These are phyloP conservation scores for Dicycla oo DNA, from an alignment of 2,888 invertebrate genomes.

Conservation along the genomic window DNA sequence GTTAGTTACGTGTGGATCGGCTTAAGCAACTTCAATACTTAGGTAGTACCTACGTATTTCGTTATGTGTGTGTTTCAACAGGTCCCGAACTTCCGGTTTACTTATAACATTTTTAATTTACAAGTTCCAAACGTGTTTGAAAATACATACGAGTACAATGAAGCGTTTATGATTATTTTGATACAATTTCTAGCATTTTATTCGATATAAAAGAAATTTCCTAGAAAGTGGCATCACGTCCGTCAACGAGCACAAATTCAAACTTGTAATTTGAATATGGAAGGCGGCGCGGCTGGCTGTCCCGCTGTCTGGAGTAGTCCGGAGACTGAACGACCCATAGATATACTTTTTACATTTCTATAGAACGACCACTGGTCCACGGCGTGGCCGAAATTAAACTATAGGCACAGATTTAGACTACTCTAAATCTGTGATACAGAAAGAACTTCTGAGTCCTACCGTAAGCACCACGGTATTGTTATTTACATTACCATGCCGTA, in stretches of 20 bases:
- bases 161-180: neutral
- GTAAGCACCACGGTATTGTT: no score
- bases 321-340: slow-evolving; percentile 1
- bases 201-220: neutral
- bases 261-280: slow-evolving; percentile 84
- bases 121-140: neutral
- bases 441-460: no score
- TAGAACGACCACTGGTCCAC: no score
- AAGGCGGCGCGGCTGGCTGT: slow-evolving; percentile 69
- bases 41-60: neutral
- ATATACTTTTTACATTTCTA: no score
- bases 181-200: neutral
- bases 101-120: neutral
- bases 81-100: neutral
- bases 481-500: slow-evolving; percentile 1
- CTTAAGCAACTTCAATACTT: neutral
- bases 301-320: slow-evolving; percentile 3
- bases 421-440: no score
- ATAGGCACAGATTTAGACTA: no score
- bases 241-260: slow-evolving; percentile 72
- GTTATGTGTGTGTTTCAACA: neutral
- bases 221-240: slow-evolving; percentile 4
- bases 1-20: no score
- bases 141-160: neutral
- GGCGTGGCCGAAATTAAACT: no score